Percentiles rank a stretch among this genome's conserved stretches.
These are phyloP conservation scores for Serranus cabrilla DNA, from an alignment of 2,797 vertebrate species.

Conservation along the genomic window DNA sequence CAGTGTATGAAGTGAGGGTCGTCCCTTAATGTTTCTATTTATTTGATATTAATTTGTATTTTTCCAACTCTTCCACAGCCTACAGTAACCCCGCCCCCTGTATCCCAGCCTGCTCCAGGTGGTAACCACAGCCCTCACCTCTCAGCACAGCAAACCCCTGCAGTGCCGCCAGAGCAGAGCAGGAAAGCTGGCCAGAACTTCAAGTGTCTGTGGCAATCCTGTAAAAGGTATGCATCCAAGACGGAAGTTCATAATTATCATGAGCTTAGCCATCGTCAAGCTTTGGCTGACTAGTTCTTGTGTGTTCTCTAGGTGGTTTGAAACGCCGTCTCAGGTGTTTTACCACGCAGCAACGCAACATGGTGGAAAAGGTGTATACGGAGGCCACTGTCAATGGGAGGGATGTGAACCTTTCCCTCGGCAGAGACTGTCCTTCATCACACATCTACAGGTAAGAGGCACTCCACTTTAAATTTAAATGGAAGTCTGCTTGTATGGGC, in stretches of 20 bases:
- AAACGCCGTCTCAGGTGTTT: slow-evolving; percentile 97
- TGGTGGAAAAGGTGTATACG: slow-evolving; percentile 95
- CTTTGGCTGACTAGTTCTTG: neutral
- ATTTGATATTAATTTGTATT: neutral
- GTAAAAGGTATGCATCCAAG: slow-evolving; percentile 90
- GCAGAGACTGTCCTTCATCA: slow-evolving; percentile 98
- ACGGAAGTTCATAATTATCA: accelerated
- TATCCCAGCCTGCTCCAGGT: slow-evolving; percentile 82
- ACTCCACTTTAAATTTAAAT: too few species aligned
- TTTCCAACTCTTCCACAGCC: slow-evolving; percentile 79
- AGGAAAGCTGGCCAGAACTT: slow-evolving; percentile 98
- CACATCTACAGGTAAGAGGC: slow-evolving; percentile 93
- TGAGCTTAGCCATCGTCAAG: neutral
- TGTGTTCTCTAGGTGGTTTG: slow-evolving; percentile 92
- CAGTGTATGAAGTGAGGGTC: neutral
- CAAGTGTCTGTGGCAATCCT: slow-evolving; percentile 99
- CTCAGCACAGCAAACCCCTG: slow-evolving; percentile 83
- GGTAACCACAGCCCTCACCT: slow-evolving; percentile 87
- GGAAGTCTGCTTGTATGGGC: neutral
- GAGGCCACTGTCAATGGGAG: slow-evolving; percentile 97
- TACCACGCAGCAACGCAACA: slow-evolving; percentile 98
- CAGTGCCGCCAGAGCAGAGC: slow-evolving; percentile 87
- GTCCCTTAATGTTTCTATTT: neutral
- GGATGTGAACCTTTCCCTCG: slow-evolving; percentile 97
- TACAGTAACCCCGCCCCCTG: slow-evolving; percentile 86